Evolutionary conservation across 2,113 vertebrate genomes (phyloP).

Genomic region (Petromus typicus): DNA sequence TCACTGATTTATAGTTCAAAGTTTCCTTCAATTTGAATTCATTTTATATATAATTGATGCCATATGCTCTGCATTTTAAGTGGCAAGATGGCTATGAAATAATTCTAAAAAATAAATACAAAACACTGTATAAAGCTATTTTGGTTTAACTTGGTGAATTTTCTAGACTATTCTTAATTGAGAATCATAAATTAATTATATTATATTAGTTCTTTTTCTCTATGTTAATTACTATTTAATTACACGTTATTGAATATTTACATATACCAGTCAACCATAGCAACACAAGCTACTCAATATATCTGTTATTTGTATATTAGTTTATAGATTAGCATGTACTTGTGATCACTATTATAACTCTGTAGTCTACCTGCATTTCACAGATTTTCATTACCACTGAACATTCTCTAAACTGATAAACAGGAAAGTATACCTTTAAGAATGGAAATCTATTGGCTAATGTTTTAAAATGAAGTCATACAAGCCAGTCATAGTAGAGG

Average conservation of each 20-base stretch:
- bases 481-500: background rate
- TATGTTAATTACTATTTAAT: background rate
- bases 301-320: background rate
- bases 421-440: background rate
- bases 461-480: background rate
- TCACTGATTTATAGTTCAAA: conserved; percentile 14
- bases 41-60: background rate
- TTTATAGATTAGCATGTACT: background rate
- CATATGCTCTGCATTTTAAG: conserved; percentile 22
- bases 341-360: background rate
- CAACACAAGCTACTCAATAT: background rate
- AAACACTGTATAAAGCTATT: background rate
- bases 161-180: background rate
- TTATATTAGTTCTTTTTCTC: background rate
- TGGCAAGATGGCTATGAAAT: background rate
- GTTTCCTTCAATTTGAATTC: background rate
- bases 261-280: background rate
- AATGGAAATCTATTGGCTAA: background rate
- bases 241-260: background rate
- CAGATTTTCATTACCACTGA: background rate
- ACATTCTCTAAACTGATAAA: background rate
- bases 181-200: background rate
- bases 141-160: background rate
- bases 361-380: background rate
- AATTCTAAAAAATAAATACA: background rate